phyloP scores from a whole-genome alignment of 1,140 invertebrate species.

The Cataglyphis hispanica region DNA sequence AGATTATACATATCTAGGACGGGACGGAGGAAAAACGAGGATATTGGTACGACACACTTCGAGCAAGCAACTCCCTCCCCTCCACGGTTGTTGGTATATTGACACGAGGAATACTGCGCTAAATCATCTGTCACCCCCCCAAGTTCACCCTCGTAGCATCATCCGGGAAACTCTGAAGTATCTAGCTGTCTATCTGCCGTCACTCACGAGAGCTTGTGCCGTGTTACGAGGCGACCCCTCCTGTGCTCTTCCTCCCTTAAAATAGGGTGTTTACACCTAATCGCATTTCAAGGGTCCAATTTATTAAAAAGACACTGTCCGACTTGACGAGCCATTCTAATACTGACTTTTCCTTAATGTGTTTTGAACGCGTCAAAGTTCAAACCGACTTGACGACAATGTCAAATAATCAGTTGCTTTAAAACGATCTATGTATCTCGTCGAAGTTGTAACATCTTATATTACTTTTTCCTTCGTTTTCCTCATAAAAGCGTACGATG shows the following conservation, averaged over 20 bases:
- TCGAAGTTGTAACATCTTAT: neutral
- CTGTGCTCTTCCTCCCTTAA: conserved; percentile 74
- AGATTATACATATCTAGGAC: too few relatives aligned
- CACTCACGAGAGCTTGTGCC: conserved; percentile 75
- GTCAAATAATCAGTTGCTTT: neutral
- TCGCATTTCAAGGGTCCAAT: conserved; percentile 76
- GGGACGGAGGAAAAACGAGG: neutral
- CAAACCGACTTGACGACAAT: neutral
- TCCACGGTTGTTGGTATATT: conserved; percentile 74
- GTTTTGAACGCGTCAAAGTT: neutral
- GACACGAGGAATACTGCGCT: conserved; percentile 79
- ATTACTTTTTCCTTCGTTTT: neutral
- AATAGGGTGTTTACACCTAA: conserved; percentile 80
- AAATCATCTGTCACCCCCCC: conserved; percentile 82
- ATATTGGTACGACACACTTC: conserved; percentile 38
- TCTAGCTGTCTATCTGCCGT: conserved; percentile 80
- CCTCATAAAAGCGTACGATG: conserved; percentile 16
- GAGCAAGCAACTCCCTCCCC: conserved; percentile 21
- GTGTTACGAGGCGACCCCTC: conserved; percentile 69
- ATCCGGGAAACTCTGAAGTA: conserved; percentile 78
- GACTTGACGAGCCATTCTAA: conserved; percentile 25
- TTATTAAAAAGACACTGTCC: conserved; percentile 76
- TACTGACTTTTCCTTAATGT: neutral
- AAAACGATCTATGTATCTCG: neutral
- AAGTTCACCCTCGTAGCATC: conserved; percentile 70